Conservation (phyloP, 2,113 vertebrate species). For the Fulica atra region DNA sequence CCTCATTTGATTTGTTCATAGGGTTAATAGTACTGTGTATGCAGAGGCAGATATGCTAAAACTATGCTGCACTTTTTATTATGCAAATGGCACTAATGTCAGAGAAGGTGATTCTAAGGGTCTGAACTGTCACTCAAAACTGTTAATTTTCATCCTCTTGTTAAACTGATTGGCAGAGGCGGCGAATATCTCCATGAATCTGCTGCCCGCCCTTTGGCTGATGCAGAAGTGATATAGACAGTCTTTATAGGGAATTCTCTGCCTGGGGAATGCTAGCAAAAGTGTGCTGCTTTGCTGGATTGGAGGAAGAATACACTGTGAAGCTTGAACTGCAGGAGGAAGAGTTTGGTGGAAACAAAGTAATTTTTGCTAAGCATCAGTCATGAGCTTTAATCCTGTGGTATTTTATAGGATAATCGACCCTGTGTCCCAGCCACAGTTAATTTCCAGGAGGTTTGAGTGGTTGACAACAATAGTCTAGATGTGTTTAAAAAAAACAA, state of each 20-base stretch:
- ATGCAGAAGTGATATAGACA: not conserved
- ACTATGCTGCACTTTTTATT: constrained; percentile 14
- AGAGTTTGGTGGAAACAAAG: not conserved
- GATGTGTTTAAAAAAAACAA: not conserved
- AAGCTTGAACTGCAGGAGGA: not conserved
- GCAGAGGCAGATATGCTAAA: constrained; percentile 5
- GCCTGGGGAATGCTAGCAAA: not conserved
- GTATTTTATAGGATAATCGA: not conserved
- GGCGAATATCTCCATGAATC: not conserved
- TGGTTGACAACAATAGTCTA: not conserved
- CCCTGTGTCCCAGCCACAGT: not conserved
- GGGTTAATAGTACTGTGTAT: constrained; percentile 17
- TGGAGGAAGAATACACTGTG: not conserved
- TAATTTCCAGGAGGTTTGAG: not conserved
- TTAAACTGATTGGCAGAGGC: constrained; percentile 31
- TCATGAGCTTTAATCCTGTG: not conserved
- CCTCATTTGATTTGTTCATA: constrained; percentile 5
- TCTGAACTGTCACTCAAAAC: constrained; percentile 45
- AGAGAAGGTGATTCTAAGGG: not conserved
- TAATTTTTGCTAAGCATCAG: not conserved
- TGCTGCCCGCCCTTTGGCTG: not conserved
- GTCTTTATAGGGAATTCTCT: not conserved
- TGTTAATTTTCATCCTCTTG: constrained; percentile 33
- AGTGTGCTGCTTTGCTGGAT: not conserved
- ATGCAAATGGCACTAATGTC: constrained; percentile 39